These are phyloP conservation scores for Polydrusus cervinus DNA, from an alignment of 2,888 invertebrate species.

Conservation along the genomic window DNA sequence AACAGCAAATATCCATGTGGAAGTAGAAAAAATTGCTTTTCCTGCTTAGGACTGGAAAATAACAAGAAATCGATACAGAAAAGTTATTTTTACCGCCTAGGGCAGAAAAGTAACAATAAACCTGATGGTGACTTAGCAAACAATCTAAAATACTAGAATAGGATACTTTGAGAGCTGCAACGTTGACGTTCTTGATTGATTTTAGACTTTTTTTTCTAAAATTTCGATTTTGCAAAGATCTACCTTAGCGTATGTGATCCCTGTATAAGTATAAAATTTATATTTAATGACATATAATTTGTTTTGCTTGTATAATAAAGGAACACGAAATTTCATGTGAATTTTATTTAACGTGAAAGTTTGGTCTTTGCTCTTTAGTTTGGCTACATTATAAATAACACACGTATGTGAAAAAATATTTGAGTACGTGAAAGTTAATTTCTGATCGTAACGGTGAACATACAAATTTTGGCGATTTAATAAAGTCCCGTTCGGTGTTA, in stretches of 20 bases:
- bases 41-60: too few relatives aligned
- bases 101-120: too few relatives aligned
- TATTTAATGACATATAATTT: slow-evolving; percentile 43
- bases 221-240: background rate
- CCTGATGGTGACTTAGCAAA: too few relatives aligned
- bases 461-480: slow-evolving; percentile 17
- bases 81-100: too few relatives aligned
- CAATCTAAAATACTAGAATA: too few relatives aligned
- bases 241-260: slow-evolving; percentile 14
- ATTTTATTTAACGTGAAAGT: slow-evolving; percentile 47
- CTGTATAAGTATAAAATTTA: slow-evolving; percentile 19
- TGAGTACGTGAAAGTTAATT: slow-evolving; percentile 24
- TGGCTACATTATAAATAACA: slow-evolving; percentile 6
- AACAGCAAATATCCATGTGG: too few relatives aligned
- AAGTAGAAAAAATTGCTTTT: too few relatives aligned
- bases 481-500: slow-evolving; percentile 19
- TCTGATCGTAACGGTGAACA: slow-evolving; percentile 7
- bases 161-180: too few relatives aligned
- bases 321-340: slow-evolving; percentile 47
- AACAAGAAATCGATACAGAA: too few relatives aligned
- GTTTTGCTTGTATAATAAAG: slow-evolving; percentile 35
- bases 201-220: background rate
- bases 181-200: too few relatives aligned
- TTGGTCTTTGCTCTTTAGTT: slow-evolving; percentile 40
- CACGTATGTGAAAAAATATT: slow-evolving; percentile 16